Conservation (phyloP, 2,888 invertebrate genomes). For the Philonicus albiceps region DNA sequence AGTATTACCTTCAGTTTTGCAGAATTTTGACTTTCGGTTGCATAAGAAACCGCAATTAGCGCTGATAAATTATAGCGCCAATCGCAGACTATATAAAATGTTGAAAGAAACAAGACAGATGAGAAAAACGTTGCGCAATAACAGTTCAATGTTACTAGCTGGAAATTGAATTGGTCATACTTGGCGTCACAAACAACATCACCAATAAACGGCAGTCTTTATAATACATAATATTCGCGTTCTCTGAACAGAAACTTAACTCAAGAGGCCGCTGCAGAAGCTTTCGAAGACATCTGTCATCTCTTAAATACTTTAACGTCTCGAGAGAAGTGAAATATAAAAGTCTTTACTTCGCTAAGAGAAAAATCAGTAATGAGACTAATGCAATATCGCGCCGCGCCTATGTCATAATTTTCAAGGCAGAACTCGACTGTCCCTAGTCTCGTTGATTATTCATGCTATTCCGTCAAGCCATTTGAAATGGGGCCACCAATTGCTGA, state of each 20-base stretch:
- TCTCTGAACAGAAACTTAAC: not conserved
- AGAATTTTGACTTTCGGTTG: not conserved
- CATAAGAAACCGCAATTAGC: not conserved
- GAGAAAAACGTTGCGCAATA: constrained; percentile 1
- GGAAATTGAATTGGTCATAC: not conserved
- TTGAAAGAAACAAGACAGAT: not conserved
- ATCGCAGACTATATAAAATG: not conserved
- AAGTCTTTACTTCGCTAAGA: not conserved
- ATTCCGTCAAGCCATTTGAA: constrained; percentile 38
- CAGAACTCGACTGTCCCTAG: not conserved
- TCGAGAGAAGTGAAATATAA: not conserved
- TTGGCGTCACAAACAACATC: not conserved
- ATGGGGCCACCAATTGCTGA: constrained; percentile 45
- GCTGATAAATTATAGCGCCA: not conserved
- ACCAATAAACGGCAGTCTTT: not conserved
- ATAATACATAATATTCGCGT: not conserved
- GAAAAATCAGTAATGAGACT: not conserved
- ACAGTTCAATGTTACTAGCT: constrained; percentile 29
- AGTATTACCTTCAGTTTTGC: not conserved
- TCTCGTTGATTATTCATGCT: constrained; percentile 21
- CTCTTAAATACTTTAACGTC: not conserved
- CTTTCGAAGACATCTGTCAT: not conserved
- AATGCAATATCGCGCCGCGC: not conserved
- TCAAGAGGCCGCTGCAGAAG: not conserved
- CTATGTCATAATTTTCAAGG: constrained; percentile 1